These are phyloP conservation scores for Pomatorhinus ruficollis DNA, from an alignment of 2,113 vertebrate species.

Conservation along the genomic window DNA sequence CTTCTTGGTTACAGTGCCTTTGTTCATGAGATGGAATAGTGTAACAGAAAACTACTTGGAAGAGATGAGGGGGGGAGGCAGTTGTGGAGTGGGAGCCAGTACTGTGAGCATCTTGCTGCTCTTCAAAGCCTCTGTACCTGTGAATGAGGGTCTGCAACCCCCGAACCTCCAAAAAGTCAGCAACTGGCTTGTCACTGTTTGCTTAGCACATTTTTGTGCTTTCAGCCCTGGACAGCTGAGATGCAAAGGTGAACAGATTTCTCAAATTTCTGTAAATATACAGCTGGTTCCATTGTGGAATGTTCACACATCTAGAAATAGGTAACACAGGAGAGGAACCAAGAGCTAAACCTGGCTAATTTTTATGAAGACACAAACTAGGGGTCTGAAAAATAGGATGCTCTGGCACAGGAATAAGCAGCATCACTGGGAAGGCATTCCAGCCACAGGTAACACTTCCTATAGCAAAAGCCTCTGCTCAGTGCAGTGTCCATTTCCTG, in stretches of 20 bases:
- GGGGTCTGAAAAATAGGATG: not conserved
- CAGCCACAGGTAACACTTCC: fast-evolving
- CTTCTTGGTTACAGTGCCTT: not conserved
- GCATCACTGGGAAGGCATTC: not conserved
- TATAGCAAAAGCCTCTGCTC: not conserved
- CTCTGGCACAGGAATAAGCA: not conserved
- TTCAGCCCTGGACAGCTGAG: not conserved
- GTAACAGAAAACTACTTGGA: not conserved
- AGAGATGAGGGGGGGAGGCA: not conserved
- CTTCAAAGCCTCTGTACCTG: not conserved
- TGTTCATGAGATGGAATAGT: not conserved
- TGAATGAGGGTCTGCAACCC: not conserved
- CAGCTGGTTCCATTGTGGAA: not conserved
- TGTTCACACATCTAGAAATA: not conserved
- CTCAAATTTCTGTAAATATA: not conserved
- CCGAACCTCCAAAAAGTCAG: not conserved
- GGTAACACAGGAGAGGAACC: not conserved
- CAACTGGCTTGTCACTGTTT: not conserved
- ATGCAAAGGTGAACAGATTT: not conserved
- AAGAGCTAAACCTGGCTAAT: not conserved
- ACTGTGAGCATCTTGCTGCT: not conserved
- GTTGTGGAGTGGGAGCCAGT: not conserved
- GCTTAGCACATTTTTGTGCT: not conserved
- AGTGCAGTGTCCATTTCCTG: not conserved
- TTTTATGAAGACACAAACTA: not conserved